Evolutionary conservation across 1,140 invertebrate genomes (phyloP).

Genomic region (Drosophila erecta): DNA sequence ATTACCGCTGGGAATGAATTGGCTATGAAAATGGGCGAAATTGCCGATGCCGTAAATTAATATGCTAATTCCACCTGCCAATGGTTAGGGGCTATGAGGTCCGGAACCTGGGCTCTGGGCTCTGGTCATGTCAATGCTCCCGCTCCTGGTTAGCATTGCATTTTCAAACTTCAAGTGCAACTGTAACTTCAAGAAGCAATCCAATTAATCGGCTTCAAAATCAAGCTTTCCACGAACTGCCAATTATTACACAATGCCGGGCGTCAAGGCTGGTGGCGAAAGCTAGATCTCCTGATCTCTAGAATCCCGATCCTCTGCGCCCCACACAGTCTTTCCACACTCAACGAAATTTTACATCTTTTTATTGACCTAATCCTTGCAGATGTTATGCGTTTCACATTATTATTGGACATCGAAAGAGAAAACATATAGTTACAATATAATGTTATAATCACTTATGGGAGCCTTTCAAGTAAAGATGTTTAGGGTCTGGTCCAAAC

Average conservation of each 20-base stretch:
- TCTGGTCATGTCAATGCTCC: no score
- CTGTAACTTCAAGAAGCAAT: conserved; percentile 29
- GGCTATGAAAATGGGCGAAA: conserved; percentile 52
- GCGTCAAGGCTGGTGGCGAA: conserved; percentile 57
- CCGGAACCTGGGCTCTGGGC: neutral
- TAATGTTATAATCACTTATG: no score
- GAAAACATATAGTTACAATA: no score
- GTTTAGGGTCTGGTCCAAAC: no score
- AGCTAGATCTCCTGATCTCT: conserved; percentile 15
- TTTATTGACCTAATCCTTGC: no score
- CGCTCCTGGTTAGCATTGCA: neutral
- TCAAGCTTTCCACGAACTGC: conserved; percentile 76
- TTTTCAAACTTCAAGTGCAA: conserved; percentile 6
- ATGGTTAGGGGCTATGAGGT: conserved; percentile 15
- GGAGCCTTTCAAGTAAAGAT: no score
- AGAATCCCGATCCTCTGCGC: conserved; percentile 21
- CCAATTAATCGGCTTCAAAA: conserved; percentile 76
- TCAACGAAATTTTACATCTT: no score
- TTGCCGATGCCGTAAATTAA: conserved; percentile 70
- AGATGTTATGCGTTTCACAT: no score
- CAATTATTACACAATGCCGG: conserved; percentile 80
- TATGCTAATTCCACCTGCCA: conserved; percentile 68
- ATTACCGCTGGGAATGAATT: conserved; percentile 52
- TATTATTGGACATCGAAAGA: neutral
- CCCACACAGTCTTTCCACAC: conserved; percentile 46